These are phyloP conservation scores for Loris lydekkerianus DNA, from an alignment of 2,797 vertebrate species.

Conservation along the genomic window DNA sequence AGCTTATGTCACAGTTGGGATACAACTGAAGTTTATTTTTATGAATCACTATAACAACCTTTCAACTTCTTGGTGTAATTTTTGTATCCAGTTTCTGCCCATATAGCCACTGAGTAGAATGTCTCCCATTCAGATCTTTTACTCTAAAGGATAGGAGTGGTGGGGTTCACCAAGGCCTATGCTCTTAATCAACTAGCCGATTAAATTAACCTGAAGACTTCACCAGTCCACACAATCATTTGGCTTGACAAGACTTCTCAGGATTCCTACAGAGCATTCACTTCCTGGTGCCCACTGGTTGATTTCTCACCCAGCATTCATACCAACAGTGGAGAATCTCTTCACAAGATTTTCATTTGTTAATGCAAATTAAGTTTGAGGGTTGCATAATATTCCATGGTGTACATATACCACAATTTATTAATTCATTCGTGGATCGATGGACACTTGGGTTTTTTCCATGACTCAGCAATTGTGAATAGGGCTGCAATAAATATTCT, in stretches of 20 bases:
- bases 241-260: neutral
- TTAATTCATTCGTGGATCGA: too few species aligned
- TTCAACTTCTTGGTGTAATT: neutral
- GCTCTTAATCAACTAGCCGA: neutral
- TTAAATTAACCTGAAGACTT: neutral
- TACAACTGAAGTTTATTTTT: neutral
- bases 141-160: neutral
- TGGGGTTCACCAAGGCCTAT: neutral
- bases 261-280: neutral
- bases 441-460: too few species aligned
- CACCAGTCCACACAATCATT: neutral
- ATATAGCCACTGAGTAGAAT: neutral
- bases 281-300: neutral
- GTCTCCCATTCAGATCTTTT: neutral
- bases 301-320: neutral
- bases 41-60: neutral
- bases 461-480: too few species aligned
- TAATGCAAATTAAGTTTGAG: neutral
- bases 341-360: neutral
- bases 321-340: neutral
- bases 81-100: neutral
- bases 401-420: too few species aligned
- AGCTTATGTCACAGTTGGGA: neutral
- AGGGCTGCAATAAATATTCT: too few species aligned
- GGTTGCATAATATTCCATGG: too few species aligned